Base-by-base conservation (phyloP, 35 echinoderm and acorn worm species). In the Ophiothrix spiculata region DNA sequence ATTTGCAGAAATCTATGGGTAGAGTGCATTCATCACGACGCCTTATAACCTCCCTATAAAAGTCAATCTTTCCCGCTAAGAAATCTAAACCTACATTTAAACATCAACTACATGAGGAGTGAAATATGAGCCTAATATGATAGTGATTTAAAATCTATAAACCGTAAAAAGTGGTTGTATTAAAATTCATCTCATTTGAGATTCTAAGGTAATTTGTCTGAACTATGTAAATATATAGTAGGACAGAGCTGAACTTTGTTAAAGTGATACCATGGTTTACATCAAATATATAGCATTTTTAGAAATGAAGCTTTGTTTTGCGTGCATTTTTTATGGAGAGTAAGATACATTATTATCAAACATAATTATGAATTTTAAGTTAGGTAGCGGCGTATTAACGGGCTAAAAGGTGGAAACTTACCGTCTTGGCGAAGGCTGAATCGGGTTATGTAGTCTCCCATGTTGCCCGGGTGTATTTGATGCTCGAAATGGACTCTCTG, bases 71-170 rank as follows among this genome's bases (percentile, higher is more conserved):
- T 25, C 16, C 60, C 60, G 29, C n/a, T n/a, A 69, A 69, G 60
- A 25, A 69, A 69, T 12, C 3, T 12, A 12, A 69, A 69, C 60
- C 60, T 28, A 15, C 60, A 25, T 25, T 69, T 69, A 6, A 25
- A 69, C 60, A 69, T 69, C 60, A 69, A n/a, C 60, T 69, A 69
- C 60, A 69, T 69, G 16, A 28, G 23, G 10, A 15, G 10, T 2
- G 60, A 25, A 69, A 69, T 69, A 69, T 69, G 60, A 69, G 17
- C 60, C 60, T n/a, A 69, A 69, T 69, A 69, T 69, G 23, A 69
- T 69, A 69, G 17, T 4, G 60, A 25, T 69, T 69, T 69, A 1
- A 12, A 69, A 69, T 69, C 60, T 69, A 69, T 6, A 49, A 49
- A 69, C 17, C 60, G 17, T 69, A 10, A 6, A 69, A 69, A 15